A percentile compares a stretch with the other conserved stretches of the same genome.
Evolutionary conservation across 2,888 invertebrate genomes (phyloP).

Genomic region (Stenoptilia bipunctidactyla): DNA sequence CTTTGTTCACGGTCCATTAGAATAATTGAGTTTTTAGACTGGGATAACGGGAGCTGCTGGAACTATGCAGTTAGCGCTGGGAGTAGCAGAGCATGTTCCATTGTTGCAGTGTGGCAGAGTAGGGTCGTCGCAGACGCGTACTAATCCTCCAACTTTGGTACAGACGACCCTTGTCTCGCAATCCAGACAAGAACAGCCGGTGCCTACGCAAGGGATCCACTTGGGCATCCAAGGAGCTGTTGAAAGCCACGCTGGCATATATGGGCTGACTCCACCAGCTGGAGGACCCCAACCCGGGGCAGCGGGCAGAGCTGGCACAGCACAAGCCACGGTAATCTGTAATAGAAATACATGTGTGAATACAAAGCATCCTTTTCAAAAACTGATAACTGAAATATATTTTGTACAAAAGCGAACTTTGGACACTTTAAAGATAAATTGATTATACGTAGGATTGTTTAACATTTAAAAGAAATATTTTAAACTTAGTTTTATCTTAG

Average conservation of each 20-base stretch:
- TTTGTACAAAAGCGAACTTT: too few relatives aligned
- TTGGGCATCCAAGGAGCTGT: conserved; percentile 48
- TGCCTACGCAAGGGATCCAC: conserved; percentile 41
- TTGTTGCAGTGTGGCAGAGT: conserved; percentile 52
- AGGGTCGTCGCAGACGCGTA: conserved; percentile 45
- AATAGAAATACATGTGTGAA: neutral
- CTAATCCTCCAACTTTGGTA: conserved; percentile 48
- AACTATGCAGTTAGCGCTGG: conserved; percentile 39
- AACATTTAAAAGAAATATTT: too few relatives aligned
- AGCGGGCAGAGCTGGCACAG: conserved; percentile 25
- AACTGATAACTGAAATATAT: too few relatives aligned
- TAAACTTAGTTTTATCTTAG: too few relatives aligned
- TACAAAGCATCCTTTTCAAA: too few relatives aligned
- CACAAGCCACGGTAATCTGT: conserved; percentile 38
- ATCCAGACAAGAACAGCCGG: conserved; percentile 41
- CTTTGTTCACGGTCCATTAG: too few relatives aligned
- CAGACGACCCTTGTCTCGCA: conserved; percentile 48
- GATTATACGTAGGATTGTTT: too few relatives aligned
- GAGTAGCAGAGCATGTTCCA: conserved; percentile 58
- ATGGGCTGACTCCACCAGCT: conserved; percentile 34
- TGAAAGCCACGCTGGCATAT: conserved; percentile 54
- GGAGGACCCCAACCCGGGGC: conserved; percentile 15
- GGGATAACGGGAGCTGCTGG: conserved; percentile 10
- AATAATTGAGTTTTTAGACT: too few relatives aligned
- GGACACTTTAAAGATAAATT: too few relatives aligned